phyloP scores from a whole-genome alignment of 53 echinoderm and acorn worm genomes.

The Echinometra lucunter region DNA sequence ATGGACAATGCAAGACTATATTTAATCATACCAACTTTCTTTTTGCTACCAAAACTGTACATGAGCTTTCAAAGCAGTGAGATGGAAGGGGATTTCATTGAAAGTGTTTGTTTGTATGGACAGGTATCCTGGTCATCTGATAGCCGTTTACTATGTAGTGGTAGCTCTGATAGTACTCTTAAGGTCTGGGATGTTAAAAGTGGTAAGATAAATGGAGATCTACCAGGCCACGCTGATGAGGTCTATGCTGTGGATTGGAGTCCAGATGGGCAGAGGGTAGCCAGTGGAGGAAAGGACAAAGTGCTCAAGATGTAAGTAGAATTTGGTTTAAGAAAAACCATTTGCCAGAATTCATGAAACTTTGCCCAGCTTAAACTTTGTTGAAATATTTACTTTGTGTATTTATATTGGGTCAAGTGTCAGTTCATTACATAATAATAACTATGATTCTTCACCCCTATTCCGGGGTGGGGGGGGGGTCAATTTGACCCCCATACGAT shows the following conservation, averaged over 20 bases:
- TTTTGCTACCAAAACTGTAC: constrained; percentile 75
- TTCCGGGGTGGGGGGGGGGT: too few relatives aligned
- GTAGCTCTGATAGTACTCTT: constrained; percentile 98
- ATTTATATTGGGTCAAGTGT: too few relatives aligned
- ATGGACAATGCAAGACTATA: too few relatives aligned
- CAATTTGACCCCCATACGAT: too few relatives aligned
- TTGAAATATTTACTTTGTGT: too few relatives aligned
- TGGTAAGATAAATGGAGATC: constrained; percentile 80
- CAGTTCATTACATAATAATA: too few relatives aligned
- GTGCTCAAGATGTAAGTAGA: constrained; percentile 93
- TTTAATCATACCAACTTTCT: too few relatives aligned
- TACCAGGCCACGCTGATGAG: constrained; percentile 98
- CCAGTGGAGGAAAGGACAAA: constrained; percentile 98
- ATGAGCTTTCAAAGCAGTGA: constrained; percentile 84
- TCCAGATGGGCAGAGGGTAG: constrained; percentile 98
- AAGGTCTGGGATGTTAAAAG: constrained; percentile 93
- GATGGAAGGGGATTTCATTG: constrained; percentile 30
- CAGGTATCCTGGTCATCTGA: constrained; percentile 98
- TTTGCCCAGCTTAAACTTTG: too few relatives aligned
- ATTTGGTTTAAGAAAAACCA: not conserved
- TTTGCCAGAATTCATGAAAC: too few relatives aligned
- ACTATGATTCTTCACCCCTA: too few relatives aligned
- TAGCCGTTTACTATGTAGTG: constrained; percentile 91
- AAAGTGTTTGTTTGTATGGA: not conserved
- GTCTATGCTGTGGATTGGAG: constrained; percentile 99